Evolutionary conservation across 2,113 vertebrate genomes (phyloP).

Genomic region (Seriola rivoliana): DNA sequence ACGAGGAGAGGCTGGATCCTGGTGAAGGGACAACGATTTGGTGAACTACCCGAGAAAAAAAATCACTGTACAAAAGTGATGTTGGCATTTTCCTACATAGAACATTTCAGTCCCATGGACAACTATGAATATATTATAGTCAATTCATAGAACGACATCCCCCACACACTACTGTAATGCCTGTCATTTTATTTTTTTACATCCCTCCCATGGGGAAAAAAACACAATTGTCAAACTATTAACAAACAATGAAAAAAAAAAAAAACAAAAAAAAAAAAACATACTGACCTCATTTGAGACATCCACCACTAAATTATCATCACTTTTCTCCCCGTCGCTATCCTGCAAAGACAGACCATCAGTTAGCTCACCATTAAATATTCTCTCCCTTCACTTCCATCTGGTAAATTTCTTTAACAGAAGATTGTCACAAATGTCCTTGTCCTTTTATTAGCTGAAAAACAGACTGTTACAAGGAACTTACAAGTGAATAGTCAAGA

Average conservation of each 20-base stretch:
- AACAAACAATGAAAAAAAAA: not conserved
- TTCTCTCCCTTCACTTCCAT: not conserved
- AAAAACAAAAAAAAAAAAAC: not conserved
- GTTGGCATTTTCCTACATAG: not conserved
- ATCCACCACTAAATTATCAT: conserved; percentile 94
- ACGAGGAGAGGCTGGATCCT: conserved; percentile 93
- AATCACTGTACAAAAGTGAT: conserved; percentile 1
- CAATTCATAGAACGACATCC: conserved; percentile 9
- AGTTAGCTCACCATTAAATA: conserved; percentile 5
- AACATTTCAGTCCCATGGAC: not conserved
- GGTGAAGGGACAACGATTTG: conserved; percentile 7
- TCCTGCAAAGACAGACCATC: conserved; percentile 85
- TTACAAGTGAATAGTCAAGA: not conserved
- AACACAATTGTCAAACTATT: not conserved
- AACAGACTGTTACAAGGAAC: not conserved
- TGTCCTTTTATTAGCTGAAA: not conserved
- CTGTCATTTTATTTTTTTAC: not conserved
- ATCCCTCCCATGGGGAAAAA: not conserved
- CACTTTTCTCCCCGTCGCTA: conserved; percentile 97
- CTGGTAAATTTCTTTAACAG: not conserved
- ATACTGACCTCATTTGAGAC: conserved; percentile 93
- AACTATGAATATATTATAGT: not conserved
- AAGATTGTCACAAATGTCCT: not conserved
- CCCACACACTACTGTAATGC: not conserved
- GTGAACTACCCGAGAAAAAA: conserved; percentile 5